phyloP scores from a whole-genome alignment of 2,797 vertebrate species.

The Epinephelus awoara region DNA sequence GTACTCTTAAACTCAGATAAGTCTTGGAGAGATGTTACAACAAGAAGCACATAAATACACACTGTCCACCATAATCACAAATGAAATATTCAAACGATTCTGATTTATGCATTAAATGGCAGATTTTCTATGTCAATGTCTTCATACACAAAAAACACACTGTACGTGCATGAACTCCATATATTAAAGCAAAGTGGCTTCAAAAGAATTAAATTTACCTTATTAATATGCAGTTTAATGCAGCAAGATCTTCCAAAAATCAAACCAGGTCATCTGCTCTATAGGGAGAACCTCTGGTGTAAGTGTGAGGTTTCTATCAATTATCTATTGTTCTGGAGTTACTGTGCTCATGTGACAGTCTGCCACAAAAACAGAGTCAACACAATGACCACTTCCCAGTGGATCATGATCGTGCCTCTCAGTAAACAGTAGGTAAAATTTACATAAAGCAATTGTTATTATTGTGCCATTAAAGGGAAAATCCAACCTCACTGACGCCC shows the following conservation, averaged over 20 bases:
- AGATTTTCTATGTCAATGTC: slow-evolving; percentile 16
- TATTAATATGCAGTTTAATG: slow-evolving; percentile 64
- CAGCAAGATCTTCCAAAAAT: slow-evolving; percentile 50
- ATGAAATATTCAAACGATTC: not conserved
- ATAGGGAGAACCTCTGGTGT: slow-evolving; percentile 27
- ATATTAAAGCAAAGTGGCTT: slow-evolving; percentile 41
- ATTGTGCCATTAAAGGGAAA: no score
- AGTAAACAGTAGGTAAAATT: not conserved
- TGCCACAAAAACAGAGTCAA: slow-evolving; percentile 1
- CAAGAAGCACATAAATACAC: slow-evolving; percentile 1
- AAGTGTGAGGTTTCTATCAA: slow-evolving; percentile 23
- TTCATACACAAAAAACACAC: not conserved
- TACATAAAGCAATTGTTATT: slow-evolving; percentile 2
- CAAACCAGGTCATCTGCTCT: slow-evolving; percentile 53
- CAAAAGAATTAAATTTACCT: slow-evolving; percentile 48
- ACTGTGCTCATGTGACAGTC: slow-evolving; percentile 24
- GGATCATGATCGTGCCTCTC: not conserved
- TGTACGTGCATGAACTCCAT: slow-evolving; percentile 25
- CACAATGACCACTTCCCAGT: not conserved
- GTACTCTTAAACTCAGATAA: not conserved
- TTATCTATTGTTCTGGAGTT: slow-evolving; percentile 29
- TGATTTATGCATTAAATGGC: slow-evolving; percentile 1
- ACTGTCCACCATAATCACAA: not conserved
- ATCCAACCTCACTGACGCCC: no score
- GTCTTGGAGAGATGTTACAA: not conserved